Base-by-base conservation (phyloP, 2,888 invertebrate genomes). In the Papilio elwesi region DNA sequence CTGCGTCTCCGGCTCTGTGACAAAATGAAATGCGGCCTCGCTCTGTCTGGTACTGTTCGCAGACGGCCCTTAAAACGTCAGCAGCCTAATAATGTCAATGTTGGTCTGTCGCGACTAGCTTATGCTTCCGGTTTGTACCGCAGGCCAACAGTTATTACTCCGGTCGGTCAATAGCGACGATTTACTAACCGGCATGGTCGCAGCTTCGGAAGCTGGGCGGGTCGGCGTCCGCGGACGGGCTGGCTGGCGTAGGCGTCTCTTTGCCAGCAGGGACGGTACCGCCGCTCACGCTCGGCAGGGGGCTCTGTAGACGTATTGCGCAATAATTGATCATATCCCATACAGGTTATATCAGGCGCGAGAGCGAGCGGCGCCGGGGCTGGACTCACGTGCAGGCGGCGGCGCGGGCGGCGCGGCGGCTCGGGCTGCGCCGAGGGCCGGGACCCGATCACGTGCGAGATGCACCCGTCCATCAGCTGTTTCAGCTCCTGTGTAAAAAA, bases 381-480 rank as follows among this genome's bases (percentile, higher is more conserved):
- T 12, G 55, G 15, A 77, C 82, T 73, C 62, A 89, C 89, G 48
- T 86, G 85, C 47, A 86, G 74, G 3, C 85, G 77, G 26, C 76
- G 75, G 74, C 68, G 75, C 48, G 36, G 67, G 75, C 62, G 86
- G 87, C 77, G 74, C 68, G 70, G 75, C 13, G 87, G 85, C 74
- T 75, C 74, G 73, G 69, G 75, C 62, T 75, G 75, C 67, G 83
- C 74, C 11, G 83, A 77, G 16, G 83, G 81, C 0, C 95, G 94
- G 0, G 95, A 95, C 0, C 97, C 97, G 76, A 98, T 96, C 76
- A 98, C 97, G 91, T 98, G 98, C 0, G 96, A 96, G 78, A 98
- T 97, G 82, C 98, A 98, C n/a, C 95, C 95, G 88, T 97, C 97
- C 95, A 98, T 97, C 76, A 95, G 94, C 55, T 93, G 93, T 85